phyloP scores from a whole-genome alignment of 2,797 vertebrate genomes.

The Heterohyrax brucei region DNA sequence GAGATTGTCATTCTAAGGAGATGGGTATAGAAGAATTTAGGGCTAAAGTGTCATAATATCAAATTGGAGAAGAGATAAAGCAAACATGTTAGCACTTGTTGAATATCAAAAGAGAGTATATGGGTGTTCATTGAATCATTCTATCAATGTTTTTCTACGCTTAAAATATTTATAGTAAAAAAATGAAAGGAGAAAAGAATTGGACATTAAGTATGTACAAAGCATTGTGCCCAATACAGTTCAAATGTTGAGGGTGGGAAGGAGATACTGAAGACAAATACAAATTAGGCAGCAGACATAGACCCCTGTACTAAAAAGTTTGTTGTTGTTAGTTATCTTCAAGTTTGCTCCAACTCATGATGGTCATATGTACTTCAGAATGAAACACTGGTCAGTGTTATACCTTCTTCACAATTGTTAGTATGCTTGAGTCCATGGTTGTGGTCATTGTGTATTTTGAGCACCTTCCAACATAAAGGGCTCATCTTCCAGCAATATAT shows the following conservation, averaged over 20 bases:
- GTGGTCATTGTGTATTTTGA: too few relatives aligned
- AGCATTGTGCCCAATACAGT: background rate
- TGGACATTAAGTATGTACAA: background rate
- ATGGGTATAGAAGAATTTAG: background rate
- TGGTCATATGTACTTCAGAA: too few relatives aligned
- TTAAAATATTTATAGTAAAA: slow-evolving; percentile 42
- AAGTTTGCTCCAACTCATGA: too few relatives aligned
- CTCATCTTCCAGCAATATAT: too few relatives aligned
- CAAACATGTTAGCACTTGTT: slow-evolving; percentile 40
- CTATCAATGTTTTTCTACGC: background rate
- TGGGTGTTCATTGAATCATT: slow-evolving; percentile 3
- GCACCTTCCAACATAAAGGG: too few relatives aligned
- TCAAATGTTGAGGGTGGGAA: background rate
- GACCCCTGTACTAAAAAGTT: background rate
- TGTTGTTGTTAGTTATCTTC: too few relatives aligned
- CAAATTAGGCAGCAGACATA: background rate
- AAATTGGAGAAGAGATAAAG: slow-evolving; percentile 11
- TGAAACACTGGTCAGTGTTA: too few relatives aligned
- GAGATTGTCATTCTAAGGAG: slow-evolving; percentile 31
- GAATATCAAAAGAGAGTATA: background rate
- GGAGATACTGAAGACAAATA: background rate
- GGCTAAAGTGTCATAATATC: background rate
- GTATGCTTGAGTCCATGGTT: too few relatives aligned
- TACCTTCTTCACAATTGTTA: too few relatives aligned
- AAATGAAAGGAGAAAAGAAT: background rate